Base-by-base conservation (phyloP, 2,113 vertebrate species). In the Chrysochloris asiatica region DNA sequence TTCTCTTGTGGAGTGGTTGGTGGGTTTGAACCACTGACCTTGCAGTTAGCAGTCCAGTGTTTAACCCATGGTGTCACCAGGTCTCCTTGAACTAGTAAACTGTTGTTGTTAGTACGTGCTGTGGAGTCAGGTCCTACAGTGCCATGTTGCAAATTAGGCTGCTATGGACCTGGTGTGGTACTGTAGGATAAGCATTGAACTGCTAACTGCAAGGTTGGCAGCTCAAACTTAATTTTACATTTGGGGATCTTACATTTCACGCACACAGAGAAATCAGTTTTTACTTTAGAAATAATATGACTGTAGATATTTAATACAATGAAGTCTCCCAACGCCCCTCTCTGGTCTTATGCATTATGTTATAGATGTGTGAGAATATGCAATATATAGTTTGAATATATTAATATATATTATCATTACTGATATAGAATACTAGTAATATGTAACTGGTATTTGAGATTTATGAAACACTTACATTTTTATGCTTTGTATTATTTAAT, bases 401-500 rank as follows among this genome's bases (percentile, higher is more conserved):
- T 41, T 72, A 72, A 28, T 71, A 4, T 41, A 28, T 41, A 24
- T 71, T 11, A 71, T n/a, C n/a, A n/a, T n/a, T n/a, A n/a, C n/a
- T n/a, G n/a, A n/a, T n/a, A n/a, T n/a, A 28, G 5, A 47, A 16
- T 72, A 72, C 41, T 45, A 73, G 81, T 26, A 48, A 43, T 73
- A 30, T 36, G 4, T 54, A 73, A 71, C 19, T 83, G 63, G 9
- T 50, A 19, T 78, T 79, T 73, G 48, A 67, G 30, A 14, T 80
- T 84, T 81, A 41, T 47, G 48, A 8, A 38, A 47, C 50, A 45
- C 4, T 56, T 86, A 24, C 0, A 45, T 76, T 83, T 84, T 73
- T 19, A 41, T 87, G 5, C 84, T 75, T 94, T 56, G 41, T 88
- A 76, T 67, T 76, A 30, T 48, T 67, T 79, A 89, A 47, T 38